These are phyloP conservation scores for Ciona savignyi DNA, from an alignment of 23 tunicate genomes.

Conservation along the genomic window DNA sequence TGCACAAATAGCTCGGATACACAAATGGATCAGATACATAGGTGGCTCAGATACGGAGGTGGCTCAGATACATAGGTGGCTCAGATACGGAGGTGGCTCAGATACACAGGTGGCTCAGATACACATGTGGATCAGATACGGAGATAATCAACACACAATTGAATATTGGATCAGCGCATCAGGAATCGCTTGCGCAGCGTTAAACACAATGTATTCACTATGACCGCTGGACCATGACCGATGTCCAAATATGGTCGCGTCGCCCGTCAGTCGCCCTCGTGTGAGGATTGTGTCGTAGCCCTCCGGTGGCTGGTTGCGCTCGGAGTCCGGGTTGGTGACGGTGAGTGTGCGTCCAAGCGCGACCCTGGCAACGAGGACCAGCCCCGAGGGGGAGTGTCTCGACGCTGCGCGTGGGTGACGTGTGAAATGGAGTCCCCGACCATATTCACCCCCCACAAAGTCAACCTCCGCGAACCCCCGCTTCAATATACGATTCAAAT, in stretches of 20 bases:
- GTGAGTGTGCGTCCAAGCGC: slow-evolving; percentile 38
- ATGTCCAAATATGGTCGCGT: not conserved
- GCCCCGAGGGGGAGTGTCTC: slow-evolving; percentile 35
- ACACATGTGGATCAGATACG: too few species aligned
- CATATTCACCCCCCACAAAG: slow-evolving; percentile 37
- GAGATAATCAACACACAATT: not conserved
- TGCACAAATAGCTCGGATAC: too few species aligned
- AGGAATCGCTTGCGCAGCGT: slow-evolving; percentile 24
- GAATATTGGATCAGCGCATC: slow-evolving; percentile 24
- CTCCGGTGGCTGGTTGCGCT: slow-evolving; percentile 24
- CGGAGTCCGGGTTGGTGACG: slow-evolving; percentile 21
- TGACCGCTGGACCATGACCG: slow-evolving; percentile 6
- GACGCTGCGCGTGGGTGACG: slow-evolving; percentile 49
- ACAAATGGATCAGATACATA: too few species aligned
- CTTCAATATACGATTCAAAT: slow-evolving; percentile 5
- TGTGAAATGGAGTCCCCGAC: slow-evolving; percentile 35
- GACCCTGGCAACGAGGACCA: slow-evolving; percentile 47
- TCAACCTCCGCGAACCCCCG: slow-evolving; percentile 23
- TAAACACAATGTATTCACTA: slow-evolving; percentile 47
- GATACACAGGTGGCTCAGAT: too few species aligned
- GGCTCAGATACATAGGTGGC: too few species aligned
- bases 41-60: too few species aligned
- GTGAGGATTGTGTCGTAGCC: slow-evolving; percentile 47
- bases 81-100: too few species aligned
- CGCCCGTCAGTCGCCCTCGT: slow-evolving; percentile 34